Conservation (phyloP, 1,140 invertebrate genomes). For the Delia radicum region DNA sequence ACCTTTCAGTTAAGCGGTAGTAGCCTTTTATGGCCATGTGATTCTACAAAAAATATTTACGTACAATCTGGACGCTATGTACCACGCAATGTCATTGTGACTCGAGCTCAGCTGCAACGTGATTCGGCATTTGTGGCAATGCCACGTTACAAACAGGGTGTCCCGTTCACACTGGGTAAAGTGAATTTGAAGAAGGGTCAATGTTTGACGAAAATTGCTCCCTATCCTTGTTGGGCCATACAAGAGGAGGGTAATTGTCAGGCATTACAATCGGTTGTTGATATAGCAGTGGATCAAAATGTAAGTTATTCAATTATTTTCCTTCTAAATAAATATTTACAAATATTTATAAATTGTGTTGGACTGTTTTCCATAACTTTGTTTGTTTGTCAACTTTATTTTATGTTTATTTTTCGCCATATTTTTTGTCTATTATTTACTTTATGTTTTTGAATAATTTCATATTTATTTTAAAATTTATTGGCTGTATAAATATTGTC, state of each 20-base stretch:
- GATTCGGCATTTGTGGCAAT: slow-evolving; percentile 62
- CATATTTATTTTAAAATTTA: too few species aligned
- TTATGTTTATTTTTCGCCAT: too few species aligned
- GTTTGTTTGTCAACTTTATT: too few species aligned
- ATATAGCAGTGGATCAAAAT: slow-evolving; percentile 61
- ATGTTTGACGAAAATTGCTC: slow-evolving; percentile 57
- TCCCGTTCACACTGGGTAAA: slow-evolving; percentile 65
- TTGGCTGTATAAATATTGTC: too few species aligned
- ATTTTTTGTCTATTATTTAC: too few species aligned
- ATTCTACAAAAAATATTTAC: slow-evolving; percentile 63
- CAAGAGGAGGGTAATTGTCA: slow-evolving; percentile 66
- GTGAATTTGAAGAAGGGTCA: slow-evolving; percentile 58
- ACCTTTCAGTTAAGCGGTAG: slow-evolving; percentile 57
- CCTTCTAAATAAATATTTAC: too few species aligned
- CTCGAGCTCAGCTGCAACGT: slow-evolving; percentile 62
- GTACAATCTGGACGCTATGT: slow-evolving; percentile 61
- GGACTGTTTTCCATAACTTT: too few species aligned
- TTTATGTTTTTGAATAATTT: too few species aligned
- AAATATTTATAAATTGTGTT: too few species aligned
- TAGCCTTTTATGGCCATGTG: slow-evolving; percentile 61
- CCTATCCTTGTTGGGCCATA: slow-evolving; percentile 65
- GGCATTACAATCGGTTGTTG: slow-evolving; percentile 64
- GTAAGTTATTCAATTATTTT: too few species aligned
- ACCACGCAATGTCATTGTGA: slow-evolving; percentile 63
- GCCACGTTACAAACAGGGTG: slow-evolving; percentile 62